Base-by-base conservation (phyloP, 2,888 invertebrate genomes). In the Dioctria linearis region DNA sequence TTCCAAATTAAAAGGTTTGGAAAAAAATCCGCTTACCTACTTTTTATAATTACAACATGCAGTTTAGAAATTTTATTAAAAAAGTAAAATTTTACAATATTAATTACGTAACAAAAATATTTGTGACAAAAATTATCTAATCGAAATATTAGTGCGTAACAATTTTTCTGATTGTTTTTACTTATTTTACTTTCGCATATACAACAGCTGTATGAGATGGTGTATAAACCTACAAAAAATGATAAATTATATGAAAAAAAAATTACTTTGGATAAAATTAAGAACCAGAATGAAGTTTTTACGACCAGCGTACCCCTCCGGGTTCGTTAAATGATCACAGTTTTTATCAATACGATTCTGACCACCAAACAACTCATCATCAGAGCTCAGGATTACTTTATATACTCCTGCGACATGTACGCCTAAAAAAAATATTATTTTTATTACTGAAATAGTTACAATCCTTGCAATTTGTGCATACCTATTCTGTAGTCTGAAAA, bases 401-500 rank as follows among this genome's bases (percentile, higher is more conserved):
- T 98, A 99, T 81, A 93, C 93, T 83, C 99, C 99, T 5, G 94
- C 90, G 40, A 91, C 91, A 83, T 97, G 92, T n/a, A 97, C 94
- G 5, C 98, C 82, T 83, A 11, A 9, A 67, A 78, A 46, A 71
- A n/a, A n/a, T n/a, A n/a, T n/a, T 39, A 78, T 40, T 25, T 6
- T 8, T 3, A 9, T 46, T 43, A 9, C 25, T 59, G 5, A 42
- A 75, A 42, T 59, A 3, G 39, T n/a, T 75, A 65, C 49, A 79
- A 42, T 49, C 11, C 57, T 9, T 43, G 5, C 25, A 25, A 25
- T 2, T 25, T 25, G 25, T 25, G 25, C 66, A 80, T 79, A 83
- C 84, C 99, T 78, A 99, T 91, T 84, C 95, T 91, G 90, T 99
- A 99, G 88, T 98, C 98, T 0, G 96, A 93, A 90, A 96, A 99